A percentile compares a stretch with the other conserved stretches of the same genome.
These are phyloP conservation scores for Ahaetulla prasina DNA, from an alignment of 2,113 vertebrate genomes.

Conservation along the genomic window DNA sequence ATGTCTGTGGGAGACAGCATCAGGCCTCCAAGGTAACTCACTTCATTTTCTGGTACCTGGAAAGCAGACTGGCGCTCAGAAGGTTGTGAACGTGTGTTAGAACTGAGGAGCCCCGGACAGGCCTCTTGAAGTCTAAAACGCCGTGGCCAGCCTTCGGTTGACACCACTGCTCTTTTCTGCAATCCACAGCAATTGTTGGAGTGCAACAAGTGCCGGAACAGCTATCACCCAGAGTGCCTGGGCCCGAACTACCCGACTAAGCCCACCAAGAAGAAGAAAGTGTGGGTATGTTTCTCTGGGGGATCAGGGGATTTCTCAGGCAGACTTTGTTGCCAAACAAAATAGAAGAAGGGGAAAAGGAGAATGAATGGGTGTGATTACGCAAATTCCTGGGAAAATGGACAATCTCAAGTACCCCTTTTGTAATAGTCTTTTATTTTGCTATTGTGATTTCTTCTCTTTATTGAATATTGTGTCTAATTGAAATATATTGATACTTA, in stretches of 20 bases:
- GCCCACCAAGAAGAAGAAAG: slow-evolving; percentile 97
- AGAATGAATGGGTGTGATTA: not conserved
- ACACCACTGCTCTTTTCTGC: not conserved
- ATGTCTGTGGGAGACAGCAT: slow-evolving; percentile 92
- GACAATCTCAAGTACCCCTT: not conserved
- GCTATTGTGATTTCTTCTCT: too few species aligned
- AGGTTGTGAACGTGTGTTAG: not conserved
- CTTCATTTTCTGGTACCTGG: not conserved
- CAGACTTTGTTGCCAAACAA: not conserved
- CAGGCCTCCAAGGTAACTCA: slow-evolving; percentile 88
- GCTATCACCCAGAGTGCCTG: slow-evolving; percentile 99
- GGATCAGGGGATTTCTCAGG: not conserved
- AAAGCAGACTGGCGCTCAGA: too few species aligned
- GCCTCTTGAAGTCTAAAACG: accelerated
- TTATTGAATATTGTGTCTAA: not conserved
- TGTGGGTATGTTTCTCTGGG: slow-evolving; percentile 81
- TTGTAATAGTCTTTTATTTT: not conserved
- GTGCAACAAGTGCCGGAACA: slow-evolving; percentile 99
- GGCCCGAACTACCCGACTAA: slow-evolving; percentile 96
- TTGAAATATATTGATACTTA: not conserved
- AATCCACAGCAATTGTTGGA: slow-evolving; percentile 85
- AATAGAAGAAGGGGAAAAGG: not conserved
- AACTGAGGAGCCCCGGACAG: too few species aligned
- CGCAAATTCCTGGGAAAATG: not conserved
- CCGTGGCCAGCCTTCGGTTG: too few species aligned